Evolutionary conservation across 2,888 invertebrate species (phyloP).

Genomic region (Xylophagus ater): DNA sequence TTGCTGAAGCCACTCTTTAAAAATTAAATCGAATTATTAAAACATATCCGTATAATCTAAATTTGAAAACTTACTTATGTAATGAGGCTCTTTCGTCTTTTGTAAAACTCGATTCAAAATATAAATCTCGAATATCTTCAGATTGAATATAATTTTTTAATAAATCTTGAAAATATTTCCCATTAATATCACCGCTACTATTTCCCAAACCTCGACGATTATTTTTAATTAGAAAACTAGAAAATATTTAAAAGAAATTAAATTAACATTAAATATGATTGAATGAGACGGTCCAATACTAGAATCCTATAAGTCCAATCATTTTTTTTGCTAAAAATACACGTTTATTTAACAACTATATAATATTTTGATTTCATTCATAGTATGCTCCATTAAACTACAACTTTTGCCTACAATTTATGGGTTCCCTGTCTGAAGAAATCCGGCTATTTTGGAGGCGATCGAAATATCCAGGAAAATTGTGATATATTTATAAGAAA

Average conservation of each 20-base stretch:
- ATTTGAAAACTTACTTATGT: constrained; percentile 41
- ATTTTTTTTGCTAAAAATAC: too few species aligned
- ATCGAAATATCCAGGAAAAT: too few species aligned
- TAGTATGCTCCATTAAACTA: too few species aligned
- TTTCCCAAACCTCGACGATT: constrained; percentile 34
- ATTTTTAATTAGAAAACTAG: constrained; percentile 31
- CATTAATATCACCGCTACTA: constrained; percentile 22
- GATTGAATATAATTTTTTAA: constrained; percentile 36
- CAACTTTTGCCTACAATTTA: too few species aligned
- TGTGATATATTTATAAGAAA: too few species aligned
- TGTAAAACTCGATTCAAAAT: constrained; percentile 48
- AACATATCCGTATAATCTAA: constrained; percentile 1
- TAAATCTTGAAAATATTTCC: constrained; percentile 30
- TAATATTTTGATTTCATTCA: too few species aligned
- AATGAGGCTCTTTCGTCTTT: constrained; percentile 52
- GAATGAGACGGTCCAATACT: too few species aligned
- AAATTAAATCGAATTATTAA: constrained; percentile 1
- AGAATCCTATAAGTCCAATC: too few species aligned
- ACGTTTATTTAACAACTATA: too few species aligned
- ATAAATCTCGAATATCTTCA: constrained; percentile 46
- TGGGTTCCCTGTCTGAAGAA: too few species aligned
- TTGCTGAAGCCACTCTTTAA: constrained; percentile 36
- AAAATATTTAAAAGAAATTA: constrained; percentile 4
- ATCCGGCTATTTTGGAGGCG: too few species aligned
- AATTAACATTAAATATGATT: not conserved